phyloP scores from a whole-genome alignment of 2,888 invertebrate species.

The Esperia sulphurella region DNA sequence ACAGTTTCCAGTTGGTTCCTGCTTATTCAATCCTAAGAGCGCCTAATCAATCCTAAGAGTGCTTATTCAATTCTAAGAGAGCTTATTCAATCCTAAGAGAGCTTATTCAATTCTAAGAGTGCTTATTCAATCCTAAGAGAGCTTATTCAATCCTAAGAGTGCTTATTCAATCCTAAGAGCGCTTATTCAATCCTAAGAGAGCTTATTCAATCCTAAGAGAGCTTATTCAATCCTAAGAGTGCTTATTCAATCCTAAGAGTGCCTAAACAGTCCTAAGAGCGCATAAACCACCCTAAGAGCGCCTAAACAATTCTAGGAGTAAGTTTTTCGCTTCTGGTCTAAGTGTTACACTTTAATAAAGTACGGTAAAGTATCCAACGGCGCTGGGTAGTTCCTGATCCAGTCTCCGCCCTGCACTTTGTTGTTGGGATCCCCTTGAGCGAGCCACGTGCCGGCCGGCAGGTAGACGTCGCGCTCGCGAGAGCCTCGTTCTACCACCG shows the following conservation, averaged over 20 bases:
- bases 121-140: no score
- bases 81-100: no score
- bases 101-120: no score
- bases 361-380: conserved; percentile 80
- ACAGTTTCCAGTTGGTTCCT: no score
- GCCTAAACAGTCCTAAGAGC: neutral
- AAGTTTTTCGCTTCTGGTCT: neutral
- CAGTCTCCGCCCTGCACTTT: conserved; percentile 68
- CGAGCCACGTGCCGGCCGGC: conserved; percentile 82
- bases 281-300: neutral
- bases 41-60: no score
- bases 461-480: conserved; percentile 80
- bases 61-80: no score
- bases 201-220: neutral
- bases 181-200: no score
- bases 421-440: conserved; percentile 48
- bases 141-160: no score
- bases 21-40: no score
- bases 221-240: no score
- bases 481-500: conserved; percentile 80
- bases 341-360: conserved; percentile 45
- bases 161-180: no score
- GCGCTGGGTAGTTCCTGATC: conserved; percentile 78
- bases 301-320: neutral
- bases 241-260: no score